Percentiles rank a stretch among this genome's conserved stretches.
Conservation (phyloP, 2,113 vertebrate species). For the Zootoca vivipara region DNA sequence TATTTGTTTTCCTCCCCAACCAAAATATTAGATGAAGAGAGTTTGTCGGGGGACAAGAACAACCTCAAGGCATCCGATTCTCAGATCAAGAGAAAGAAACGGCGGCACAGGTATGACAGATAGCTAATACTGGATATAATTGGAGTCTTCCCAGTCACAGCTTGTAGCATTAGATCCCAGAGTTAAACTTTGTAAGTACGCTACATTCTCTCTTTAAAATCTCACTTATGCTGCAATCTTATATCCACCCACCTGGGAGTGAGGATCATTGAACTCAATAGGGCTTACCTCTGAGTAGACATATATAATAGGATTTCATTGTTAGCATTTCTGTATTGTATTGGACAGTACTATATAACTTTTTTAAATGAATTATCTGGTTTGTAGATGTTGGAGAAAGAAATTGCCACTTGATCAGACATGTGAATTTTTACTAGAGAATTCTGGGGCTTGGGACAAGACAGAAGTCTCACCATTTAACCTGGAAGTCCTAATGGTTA, state of each 20-base stretch:
- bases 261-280: no score
- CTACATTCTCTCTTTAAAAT: not conserved
- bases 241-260: not conserved
- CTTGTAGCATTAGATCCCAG: not conserved
- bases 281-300: no score
- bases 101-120: conserved; percentile 87
- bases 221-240: not conserved
- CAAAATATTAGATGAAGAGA: conserved; percentile 82
- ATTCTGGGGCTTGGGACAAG: not conserved
- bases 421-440: not conserved
- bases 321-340: no score
- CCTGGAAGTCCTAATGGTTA: not conserved
- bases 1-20: not conserved
- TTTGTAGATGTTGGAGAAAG: not conserved
- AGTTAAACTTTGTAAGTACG: not conserved
- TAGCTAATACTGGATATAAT: not conserved
- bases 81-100: conserved; percentile 89
- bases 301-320: no score
- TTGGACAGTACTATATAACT: not conserved
- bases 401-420: not conserved
- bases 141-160: not conserved
- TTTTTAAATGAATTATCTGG: not conserved
- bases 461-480: not conserved
- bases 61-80: conserved; percentile 78
- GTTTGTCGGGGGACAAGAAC: conserved; percentile 80